These are phyloP conservation scores for Alcis repandata DNA, from an alignment of 2,888 invertebrate genomes.

Conservation along the genomic window DNA sequence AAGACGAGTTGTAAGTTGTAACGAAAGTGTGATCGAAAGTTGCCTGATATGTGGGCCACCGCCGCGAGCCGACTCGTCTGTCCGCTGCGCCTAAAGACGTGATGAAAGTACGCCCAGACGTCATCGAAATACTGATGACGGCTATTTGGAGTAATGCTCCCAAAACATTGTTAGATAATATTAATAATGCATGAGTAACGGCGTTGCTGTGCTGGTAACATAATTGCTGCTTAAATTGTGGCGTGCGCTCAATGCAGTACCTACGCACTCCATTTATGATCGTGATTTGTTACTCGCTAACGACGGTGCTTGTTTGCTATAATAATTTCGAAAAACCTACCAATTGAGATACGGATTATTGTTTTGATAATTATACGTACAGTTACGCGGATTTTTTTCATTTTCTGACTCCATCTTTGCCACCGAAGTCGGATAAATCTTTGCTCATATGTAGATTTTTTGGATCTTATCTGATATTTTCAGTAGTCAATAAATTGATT, in stretches of 20 bases:
- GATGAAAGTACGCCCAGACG: slow-evolving; percentile 34
- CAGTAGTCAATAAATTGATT: no score
- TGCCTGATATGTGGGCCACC: slow-evolving; percentile 80
- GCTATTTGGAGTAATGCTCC: slow-evolving; percentile 29
- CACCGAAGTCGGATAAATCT: background rate
- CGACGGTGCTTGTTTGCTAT: slow-evolving; percentile 6
- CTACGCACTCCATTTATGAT: slow-evolving; percentile 25
- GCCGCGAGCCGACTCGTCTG: slow-evolving; percentile 67
- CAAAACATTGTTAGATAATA: slow-evolving; percentile 41
- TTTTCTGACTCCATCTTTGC: background rate
- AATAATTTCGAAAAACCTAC: slow-evolving; percentile 11
- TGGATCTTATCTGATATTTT: no score
- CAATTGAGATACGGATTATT: background rate
- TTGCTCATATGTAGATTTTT: background rate
- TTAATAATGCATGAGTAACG: slow-evolving; percentile 38
- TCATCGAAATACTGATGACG: slow-evolving; percentile 33
- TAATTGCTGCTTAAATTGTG: slow-evolving; percentile 24
- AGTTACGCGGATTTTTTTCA: background rate
- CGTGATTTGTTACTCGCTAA: slow-evolving; percentile 16
- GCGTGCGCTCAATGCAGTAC: slow-evolving; percentile 23
- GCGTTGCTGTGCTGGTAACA: slow-evolving; percentile 25
- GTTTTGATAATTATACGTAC: background rate
- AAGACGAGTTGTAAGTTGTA: slow-evolving; percentile 70
- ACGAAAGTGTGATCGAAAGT: slow-evolving; percentile 86
- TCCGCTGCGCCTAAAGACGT: slow-evolving; percentile 47